Evolutionary conservation across 2,797 vertebrate genomes (phyloP).

Genomic region (Pteronotus mesoamericanus): DNA sequence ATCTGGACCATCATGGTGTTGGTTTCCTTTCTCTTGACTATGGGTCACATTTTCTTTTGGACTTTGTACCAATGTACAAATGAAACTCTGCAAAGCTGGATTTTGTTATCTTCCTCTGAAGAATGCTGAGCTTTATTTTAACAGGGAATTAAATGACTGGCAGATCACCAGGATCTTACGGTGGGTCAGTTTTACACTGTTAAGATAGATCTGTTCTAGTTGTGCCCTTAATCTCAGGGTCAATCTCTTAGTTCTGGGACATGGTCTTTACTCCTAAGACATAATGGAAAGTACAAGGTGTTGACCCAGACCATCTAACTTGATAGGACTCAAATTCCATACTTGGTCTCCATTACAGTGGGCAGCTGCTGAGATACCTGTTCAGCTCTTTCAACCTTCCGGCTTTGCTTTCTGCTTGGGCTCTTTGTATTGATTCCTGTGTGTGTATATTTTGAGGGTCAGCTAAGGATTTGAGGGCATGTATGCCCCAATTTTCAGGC

Average conservation of each 20-base stretch:
- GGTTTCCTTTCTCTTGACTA: not conserved
- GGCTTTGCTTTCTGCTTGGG: slow-evolving; percentile 25
- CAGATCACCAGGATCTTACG: not conserved
- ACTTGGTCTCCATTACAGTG: not conserved
- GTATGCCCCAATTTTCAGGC: slow-evolving; percentile 11
- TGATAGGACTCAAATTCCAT: not conserved
- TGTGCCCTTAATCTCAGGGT: not conserved
- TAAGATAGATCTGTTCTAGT: not conserved
- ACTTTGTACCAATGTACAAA: not conserved
- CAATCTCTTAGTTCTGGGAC: slow-evolving; percentile 23
- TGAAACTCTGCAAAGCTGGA: not conserved
- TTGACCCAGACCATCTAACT: not conserved
- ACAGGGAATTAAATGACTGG: slow-evolving; percentile 18
- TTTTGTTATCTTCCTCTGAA: slow-evolving; percentile 18
- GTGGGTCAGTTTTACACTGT: not conserved
- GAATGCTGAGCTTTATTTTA: slow-evolving; percentile 33
- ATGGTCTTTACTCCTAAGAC: not conserved
- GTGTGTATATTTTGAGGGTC: not conserved
- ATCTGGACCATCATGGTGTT: not conserved
- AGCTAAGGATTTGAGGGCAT: not conserved
- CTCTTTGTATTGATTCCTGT: not conserved
- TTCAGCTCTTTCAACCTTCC: not conserved
- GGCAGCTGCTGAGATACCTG: not conserved
- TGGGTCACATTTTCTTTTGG: slow-evolving; percentile 5
- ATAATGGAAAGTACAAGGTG: not conserved